phyloP scores from a whole-genome alignment of 2,113 vertebrate species.

The pig (Sus scrofa) region DNA sequence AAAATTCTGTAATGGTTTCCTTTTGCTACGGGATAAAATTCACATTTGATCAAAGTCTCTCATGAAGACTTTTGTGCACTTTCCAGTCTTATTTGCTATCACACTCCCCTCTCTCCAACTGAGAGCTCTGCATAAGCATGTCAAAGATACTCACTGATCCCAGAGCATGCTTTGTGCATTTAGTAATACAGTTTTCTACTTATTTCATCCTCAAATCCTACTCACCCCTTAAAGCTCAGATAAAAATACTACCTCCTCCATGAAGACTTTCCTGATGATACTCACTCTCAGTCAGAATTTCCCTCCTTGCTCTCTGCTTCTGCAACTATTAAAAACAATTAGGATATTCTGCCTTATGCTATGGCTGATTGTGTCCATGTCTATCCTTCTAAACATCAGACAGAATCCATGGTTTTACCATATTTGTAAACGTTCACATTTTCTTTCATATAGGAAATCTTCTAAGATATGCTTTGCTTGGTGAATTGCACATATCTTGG shows the following conservation, averaged over 20 bases:
- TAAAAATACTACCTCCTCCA: background rate
- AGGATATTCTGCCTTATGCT: background rate
- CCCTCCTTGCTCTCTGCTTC: background rate
- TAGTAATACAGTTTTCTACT: background rate
- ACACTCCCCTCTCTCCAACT: background rate
- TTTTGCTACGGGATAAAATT: conserved; percentile 6
- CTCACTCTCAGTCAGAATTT: background rate
- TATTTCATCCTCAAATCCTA: background rate
- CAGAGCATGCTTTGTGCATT: background rate
- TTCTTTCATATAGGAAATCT: background rate
- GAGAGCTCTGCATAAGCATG: background rate
- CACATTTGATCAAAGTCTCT: background rate
- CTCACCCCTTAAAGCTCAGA: background rate
- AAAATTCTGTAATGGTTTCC: background rate
- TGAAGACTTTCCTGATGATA: background rate
- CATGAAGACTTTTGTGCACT: background rate
- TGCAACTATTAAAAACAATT: background rate
- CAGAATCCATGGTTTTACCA: background rate
- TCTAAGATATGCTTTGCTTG: background rate
- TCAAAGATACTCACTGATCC: background rate
- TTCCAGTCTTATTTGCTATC: background rate
- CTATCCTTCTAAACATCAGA: background rate
- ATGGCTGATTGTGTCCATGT: background rate
- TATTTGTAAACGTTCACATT: background rate
- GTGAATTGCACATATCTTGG: background rate